Percentiles rank a stretch among this genome's conserved stretches.
These are phyloP conservation scores for Lophochroa leadbeateri DNA, from an alignment of 2,113 vertebrate genomes.

Conservation along the genomic window DNA sequence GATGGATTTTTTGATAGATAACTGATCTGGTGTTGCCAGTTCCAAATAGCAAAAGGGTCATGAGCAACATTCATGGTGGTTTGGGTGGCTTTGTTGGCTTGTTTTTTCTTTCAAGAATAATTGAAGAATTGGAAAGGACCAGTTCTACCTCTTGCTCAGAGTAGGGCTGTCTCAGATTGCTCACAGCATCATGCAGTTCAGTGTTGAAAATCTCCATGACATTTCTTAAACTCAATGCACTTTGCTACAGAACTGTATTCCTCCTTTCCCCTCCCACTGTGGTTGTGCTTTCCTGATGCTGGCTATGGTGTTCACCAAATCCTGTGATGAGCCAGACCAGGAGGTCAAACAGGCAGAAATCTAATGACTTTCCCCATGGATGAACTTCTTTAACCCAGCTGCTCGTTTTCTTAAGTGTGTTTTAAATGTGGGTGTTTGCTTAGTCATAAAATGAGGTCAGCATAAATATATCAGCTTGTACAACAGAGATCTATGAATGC, in stretches of 20 bases:
- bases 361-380: not conserved
- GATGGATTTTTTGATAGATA: not conserved
- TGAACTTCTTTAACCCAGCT: not conserved
- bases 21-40: not conserved
- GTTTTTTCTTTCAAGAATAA: not conserved
- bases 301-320: fast-evolving
- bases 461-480: not conserved
- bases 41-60: not conserved
- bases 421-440: not conserved
- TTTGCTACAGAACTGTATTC: not conserved
- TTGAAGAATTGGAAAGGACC: not conserved
- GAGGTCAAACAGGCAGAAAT: not conserved
- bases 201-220: not conserved
- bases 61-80: not conserved
- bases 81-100: not conserved
- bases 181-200: not conserved
- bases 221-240: not conserved
- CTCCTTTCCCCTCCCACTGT: not conserved
- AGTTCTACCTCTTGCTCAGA: not conserved
- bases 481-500: not conserved
- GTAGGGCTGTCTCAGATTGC: not conserved
- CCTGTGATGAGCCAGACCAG: not conserved
- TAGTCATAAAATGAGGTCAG: not conserved
- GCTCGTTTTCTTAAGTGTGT: not conserved
- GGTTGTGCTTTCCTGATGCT: not conserved